Evolutionary conservation across 2,113 vertebrate species (phyloP), one percentile per base, ranked within the genome.

Genomic region (Mesembrinibis cayennensis): DNA sequence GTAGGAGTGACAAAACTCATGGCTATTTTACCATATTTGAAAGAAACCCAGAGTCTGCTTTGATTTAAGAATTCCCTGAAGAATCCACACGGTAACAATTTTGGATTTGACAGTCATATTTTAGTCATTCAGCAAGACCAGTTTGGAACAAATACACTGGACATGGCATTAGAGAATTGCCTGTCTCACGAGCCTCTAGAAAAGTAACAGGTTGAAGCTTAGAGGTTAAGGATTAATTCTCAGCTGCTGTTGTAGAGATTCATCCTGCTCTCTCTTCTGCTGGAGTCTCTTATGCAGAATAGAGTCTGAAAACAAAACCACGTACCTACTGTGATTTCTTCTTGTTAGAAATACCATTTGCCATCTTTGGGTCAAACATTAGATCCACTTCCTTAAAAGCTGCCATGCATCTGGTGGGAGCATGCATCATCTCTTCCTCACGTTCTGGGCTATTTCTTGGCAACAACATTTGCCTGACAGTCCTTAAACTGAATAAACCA

Each of bases 351-450:
- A 45, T 8, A 45, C 8, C 12, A 8, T 73, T 82, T 85, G 19
- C 56, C 16, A 5, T 72, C 61, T 87, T 87, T 52, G 52, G 13
- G 32, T 55, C 7, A 5, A 53, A 45, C 61, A 38, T 4, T 38
- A 30, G 47, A 76, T 38, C 47, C 42, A 22, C 30, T 81, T 65
- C 34, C 23, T 62, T 85, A 49, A 62, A 82, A 80, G 62, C 30
- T 82, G 56, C 16, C 2, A 0, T 78, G 25, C 3, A 1, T 62
- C 23, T 23, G 3, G 1, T 7, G 3, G 18, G 10, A 38, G 34
- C 0, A 0, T 62, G 21, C n/a, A 29, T 36, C 49, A 70, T 40
- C 38, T 66, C 40, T 92, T 82, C 47, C 44, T 92, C 61, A 34
- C 3, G 6, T 70, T 81, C 49, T 77, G 40, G 29, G 10, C 82